Base-by-base conservation (phyloP, 2,888 invertebrate species). In the Agrotis puta region DNA sequence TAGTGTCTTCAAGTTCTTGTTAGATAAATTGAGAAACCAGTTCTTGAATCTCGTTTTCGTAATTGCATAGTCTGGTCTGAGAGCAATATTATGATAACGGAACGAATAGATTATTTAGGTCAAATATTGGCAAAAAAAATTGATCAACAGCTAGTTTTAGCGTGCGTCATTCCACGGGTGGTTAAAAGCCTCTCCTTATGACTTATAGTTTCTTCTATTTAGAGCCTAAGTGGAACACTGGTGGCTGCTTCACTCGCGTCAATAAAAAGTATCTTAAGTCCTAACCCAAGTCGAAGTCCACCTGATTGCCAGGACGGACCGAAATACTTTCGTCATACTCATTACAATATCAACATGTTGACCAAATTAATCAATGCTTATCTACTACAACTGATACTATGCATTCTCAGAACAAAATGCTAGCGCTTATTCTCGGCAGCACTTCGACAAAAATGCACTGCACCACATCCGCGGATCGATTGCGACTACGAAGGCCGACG, bases 31-130 rank as follows among this genome's bases (percentile, higher is more conserved):
- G 27, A 54, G 61, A 63, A 82, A 66, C 70, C 50, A 33, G 70
- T 78, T 78, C 53, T 59, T 18, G 22, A 73, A 64, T 77, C 79
- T 66, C 14, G 47, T 74, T 79, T 59, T 54, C 50, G 54, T 74
- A 66, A 74, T 79, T 63, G 62, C 53, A 66, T 20, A 50, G 58
- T 58, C 27, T 66, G 14, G 39, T 62, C 50, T 47, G 45, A 65
- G 48, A 56, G 20, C 48, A 39, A 45, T 63, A n/a, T 53, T 43
- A 18, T 50, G 47, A 63, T 79, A 77, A 66, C 74, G 79, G 65
- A 47, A 59, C 24, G 48, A 27, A 63, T 53, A 3, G 18, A 59
- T 9, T 39, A 62, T 62, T 64, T 65, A 27, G 70, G 53, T 53
- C 22, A 74, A 18, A 16, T 22, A 64, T 74, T 74, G 45, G 20